phyloP scores from a whole-genome alignment of 2,797 vertebrate genomes.

The Trachurus trachurus region DNA sequence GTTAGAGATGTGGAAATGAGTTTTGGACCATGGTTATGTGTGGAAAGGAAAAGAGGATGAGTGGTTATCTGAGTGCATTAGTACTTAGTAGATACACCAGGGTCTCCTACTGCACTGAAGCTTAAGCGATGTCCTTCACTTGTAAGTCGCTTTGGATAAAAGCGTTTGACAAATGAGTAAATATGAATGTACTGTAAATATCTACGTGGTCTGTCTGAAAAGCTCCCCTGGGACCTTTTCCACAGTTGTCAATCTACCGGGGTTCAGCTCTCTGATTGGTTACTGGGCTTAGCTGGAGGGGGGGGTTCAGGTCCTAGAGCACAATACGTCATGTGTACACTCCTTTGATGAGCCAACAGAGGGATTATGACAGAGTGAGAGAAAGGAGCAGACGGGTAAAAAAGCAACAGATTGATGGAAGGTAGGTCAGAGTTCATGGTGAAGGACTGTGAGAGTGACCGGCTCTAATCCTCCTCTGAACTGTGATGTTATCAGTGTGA shows the following conservation, averaged over 20 bases:
- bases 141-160: too few species aligned
- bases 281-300: constrained; percentile 22
- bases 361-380: constrained; percentile 15
- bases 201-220: background rate
- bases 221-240: constrained; percentile 38
- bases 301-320: constrained; percentile 22
- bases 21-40: background rate
- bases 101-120: too few species aligned
- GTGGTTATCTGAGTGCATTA: constrained; percentile 21
- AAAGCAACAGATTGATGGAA: constrained; percentile 21
- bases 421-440: constrained; percentile 50
- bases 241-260: constrained; percentile 57
- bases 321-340: constrained; percentile 5
- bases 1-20: constrained; percentile 2
- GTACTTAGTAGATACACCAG: too few species aligned
- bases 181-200: too few species aligned
- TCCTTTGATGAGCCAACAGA: constrained; percentile 40
- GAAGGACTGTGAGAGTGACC: constrained; percentile 23
- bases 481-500: constrained; percentile 10
- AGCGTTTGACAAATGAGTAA: too few species aligned
- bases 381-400: background rate
- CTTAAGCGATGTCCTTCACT: too few species aligned
- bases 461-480: constrained; percentile 58
- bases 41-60: background rate
- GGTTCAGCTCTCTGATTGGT: constrained; percentile 37